Conservation (phyloP, 2,113 vertebrate genomes). For the Hippopotamus amphibius region DNA sequence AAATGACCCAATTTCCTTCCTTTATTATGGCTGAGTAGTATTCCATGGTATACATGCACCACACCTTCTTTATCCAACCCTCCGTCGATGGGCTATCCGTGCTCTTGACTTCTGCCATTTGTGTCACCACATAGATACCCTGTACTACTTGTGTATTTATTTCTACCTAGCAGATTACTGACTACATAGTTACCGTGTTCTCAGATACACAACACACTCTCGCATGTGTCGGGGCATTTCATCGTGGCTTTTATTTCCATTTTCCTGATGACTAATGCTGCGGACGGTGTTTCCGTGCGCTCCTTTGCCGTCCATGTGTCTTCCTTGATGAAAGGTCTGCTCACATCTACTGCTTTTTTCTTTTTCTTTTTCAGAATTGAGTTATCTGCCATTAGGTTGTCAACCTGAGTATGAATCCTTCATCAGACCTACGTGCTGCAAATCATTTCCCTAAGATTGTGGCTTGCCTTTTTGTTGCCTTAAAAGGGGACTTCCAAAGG, state of each 20-base stretch:
- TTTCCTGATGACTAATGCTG: accelerated
- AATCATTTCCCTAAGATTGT: not conserved
- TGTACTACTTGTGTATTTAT: no score
- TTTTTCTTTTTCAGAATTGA: not conserved
- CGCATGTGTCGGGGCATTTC: accelerated
- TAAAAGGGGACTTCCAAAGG: not conserved
- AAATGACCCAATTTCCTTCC: no score
- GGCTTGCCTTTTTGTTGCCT: not conserved
- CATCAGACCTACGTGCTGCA: not conserved
- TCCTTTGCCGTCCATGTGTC: accelerated
- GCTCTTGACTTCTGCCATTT: not conserved
- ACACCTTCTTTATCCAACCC: no score
- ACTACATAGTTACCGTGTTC: accelerated
- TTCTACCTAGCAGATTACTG: no score
- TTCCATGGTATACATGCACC: no score
- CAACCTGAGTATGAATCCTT: not conserved
- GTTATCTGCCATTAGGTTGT: not conserved
- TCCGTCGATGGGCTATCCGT: no score
- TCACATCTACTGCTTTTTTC: not conserved
- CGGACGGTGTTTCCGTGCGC: accelerated
- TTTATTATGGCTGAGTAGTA: no score
- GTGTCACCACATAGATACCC: no score
- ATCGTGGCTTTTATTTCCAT: accelerated
- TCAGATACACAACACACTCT: not conserved
- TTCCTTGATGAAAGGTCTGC: not conserved